These are phyloP conservation scores for Dipodomys spectabilis DNA, from an alignment of 2,113 vertebrate species.

Conservation along the genomic window DNA sequence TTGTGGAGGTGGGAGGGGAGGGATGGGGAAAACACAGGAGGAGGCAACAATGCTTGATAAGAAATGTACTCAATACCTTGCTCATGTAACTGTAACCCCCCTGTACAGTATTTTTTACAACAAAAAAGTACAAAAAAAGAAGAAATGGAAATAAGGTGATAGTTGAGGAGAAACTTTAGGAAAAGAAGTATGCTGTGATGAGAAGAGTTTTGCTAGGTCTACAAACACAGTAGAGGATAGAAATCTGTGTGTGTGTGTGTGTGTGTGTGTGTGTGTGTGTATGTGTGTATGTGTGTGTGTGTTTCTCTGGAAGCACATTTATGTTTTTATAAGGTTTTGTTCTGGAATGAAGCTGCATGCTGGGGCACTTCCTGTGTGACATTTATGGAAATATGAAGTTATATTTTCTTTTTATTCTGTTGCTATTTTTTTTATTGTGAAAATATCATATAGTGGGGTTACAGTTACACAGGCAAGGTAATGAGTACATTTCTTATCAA, in stretches of 20 bases:
- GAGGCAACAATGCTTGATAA: too few relatives aligned
- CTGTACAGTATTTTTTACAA: too few relatives aligned
- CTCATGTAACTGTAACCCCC: too few relatives aligned
- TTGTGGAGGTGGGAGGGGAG: too few relatives aligned
- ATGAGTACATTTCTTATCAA: too few relatives aligned
- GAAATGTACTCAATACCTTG: too few relatives aligned
- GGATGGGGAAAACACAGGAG: too few relatives aligned
- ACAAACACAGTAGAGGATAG: neutral
- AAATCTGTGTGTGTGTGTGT: neutral
- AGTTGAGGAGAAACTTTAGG: neutral
- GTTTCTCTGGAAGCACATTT: constrained; percentile 13
- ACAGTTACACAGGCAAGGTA: too few relatives aligned
- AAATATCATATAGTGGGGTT: too few relatives aligned
- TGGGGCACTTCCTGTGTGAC: constrained; percentile 58
- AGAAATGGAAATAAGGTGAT: neutral
- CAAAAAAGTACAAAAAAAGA: neutral
- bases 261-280: neutral
- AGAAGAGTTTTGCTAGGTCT: neutral
- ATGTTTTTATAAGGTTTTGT: neutral
- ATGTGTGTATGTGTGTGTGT: neutral
- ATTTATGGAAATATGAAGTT: constrained; percentile 23
- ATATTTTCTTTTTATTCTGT: constrained; percentile 32
- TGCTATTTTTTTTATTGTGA: too few relatives aligned
- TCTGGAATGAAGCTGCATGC: neutral
- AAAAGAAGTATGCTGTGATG: neutral